Evolutionary conservation across 2,888 invertebrate genomes (phyloP).

Genomic region (Drosophila lacicola): DNA sequence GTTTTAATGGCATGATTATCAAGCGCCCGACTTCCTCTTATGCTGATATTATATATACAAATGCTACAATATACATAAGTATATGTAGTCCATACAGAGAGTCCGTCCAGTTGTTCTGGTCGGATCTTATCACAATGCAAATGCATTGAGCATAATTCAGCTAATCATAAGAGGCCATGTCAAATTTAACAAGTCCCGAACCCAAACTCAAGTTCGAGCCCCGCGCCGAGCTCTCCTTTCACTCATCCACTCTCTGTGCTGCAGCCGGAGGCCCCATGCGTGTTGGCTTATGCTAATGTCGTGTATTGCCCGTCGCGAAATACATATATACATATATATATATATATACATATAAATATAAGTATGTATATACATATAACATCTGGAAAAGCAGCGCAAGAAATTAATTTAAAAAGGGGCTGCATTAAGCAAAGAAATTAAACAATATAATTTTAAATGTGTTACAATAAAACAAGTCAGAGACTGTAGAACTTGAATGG

Average conservation of each 20-base stretch:
- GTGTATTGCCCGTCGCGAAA: conserved; percentile 31
- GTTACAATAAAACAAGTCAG: conserved; percentile 44
- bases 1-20: conserved; percentile 68
- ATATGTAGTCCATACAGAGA: neutral
- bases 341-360: neutral
- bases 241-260: neutral
- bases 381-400: conserved; percentile 39
- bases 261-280: conserved; percentile 49
- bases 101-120: conserved; percentile 2
- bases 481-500: neutral
- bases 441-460: conserved; percentile 59
- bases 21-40: conserved; percentile 33
- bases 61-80: conserved; percentile 1
- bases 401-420: conserved; percentile 70
- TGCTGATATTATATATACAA: conserved; percentile 11
- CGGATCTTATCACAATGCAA: conserved; percentile 68
- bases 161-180: conserved; percentile 76
- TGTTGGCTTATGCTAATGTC: conserved; percentile 72
- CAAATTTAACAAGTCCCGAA: conserved; percentile 64
- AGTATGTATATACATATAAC: neutral
- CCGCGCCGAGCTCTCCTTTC: neutral
- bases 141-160: conserved; percentile 63
- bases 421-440: conserved; percentile 68
- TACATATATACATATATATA: neutral
- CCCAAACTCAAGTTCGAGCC: conserved; percentile 19